phyloP scores from a whole-genome alignment of 2,797 vertebrate species.

The Petrocephalus schoutedeni region DNA sequence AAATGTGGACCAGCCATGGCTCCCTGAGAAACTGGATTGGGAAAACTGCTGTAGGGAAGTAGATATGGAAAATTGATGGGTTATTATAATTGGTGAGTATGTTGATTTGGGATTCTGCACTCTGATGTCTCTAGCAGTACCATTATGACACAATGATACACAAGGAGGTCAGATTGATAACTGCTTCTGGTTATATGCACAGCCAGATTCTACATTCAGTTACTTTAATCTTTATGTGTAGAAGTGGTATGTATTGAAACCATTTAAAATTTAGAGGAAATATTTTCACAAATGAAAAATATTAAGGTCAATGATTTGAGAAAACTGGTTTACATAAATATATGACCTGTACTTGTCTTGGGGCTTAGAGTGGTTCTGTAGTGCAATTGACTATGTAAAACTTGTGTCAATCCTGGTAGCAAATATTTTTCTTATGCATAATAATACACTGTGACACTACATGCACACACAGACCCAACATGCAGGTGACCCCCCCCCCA shows the following conservation, averaged over 20 bases:
- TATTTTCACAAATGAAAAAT: not conserved
- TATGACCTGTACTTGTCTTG: not conserved
- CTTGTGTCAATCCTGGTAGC: not conserved
- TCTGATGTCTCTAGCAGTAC: not conserved
- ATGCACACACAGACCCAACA: not conserved
- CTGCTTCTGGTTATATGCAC: not conserved
- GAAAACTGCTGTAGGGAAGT: not conserved
- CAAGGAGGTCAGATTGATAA: not conserved
- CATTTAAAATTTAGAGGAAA: not conserved
- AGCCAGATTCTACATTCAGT: not conserved
- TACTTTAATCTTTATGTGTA: not conserved
- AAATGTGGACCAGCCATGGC: too few relatives aligned
- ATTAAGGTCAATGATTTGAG: not conserved
- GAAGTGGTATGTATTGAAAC: not conserved
- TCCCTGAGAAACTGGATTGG: too few relatives aligned
- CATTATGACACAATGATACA: not conserved
- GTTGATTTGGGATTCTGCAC: not conserved
- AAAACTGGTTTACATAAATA: not conserved
- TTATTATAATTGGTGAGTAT: not conserved
- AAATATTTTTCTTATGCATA: not conserved
- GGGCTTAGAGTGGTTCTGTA: not conserved
- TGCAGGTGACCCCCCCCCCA: not conserved
- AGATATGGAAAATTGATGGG: not conserved
- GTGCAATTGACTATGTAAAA: not conserved
- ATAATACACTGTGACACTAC: not conserved